A percentile compares a stretch with the other conserved stretches of the same genome.
Conservation (phyloP, 2,888 invertebrate genomes). For the Clivina fossor region DNA sequence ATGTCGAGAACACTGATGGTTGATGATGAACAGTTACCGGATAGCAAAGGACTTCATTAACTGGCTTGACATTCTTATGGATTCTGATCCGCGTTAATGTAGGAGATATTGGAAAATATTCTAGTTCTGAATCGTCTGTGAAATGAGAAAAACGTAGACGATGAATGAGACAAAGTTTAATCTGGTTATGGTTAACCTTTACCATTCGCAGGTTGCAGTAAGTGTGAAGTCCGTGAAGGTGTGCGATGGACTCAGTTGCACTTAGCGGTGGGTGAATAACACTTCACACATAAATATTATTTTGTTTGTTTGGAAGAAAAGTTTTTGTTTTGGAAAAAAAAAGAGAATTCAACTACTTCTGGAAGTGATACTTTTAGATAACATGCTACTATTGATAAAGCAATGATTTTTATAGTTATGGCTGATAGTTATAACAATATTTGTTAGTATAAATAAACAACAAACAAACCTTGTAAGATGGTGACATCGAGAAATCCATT, state of each 20-base stretch:
- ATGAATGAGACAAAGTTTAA: slow-evolving; percentile 9
- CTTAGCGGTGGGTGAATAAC: slow-evolving; percentile 22
- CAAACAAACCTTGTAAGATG: slow-evolving; percentile 27
- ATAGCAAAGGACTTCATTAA: slow-evolving; percentile 64
- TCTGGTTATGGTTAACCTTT: too few relatives aligned
- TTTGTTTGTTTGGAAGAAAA: slow-evolving; percentile 11
- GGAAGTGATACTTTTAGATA: slow-evolving; percentile 26
- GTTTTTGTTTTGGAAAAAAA: background rate
- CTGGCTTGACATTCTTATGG: slow-evolving; percentile 63
- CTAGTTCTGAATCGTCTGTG: slow-evolving; percentile 77
- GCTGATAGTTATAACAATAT: too few relatives aligned
- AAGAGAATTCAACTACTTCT: slow-evolving; percentile 30
- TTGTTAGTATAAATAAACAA: slow-evolving; percentile 4
- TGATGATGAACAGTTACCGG: slow-evolving; percentile 56
- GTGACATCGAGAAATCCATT: slow-evolving; percentile 25
- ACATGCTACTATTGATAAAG: slow-evolving; percentile 16
- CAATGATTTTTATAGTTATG: background rate
- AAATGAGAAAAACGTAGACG: slow-evolving; percentile 48
- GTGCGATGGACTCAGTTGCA: slow-evolving; percentile 21
- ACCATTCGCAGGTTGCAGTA: slow-evolving; percentile 16
- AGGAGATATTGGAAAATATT: slow-evolving; percentile 80
- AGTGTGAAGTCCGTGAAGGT: slow-evolving; percentile 28
- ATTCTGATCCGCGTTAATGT: slow-evolving; percentile 79
- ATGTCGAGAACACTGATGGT: slow-evolving; percentile 58
- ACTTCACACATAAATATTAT: slow-evolving; percentile 21